Conservation (phyloP, 2,113 vertebrate genomes). For the Spheniscus mendiculus region DNA sequence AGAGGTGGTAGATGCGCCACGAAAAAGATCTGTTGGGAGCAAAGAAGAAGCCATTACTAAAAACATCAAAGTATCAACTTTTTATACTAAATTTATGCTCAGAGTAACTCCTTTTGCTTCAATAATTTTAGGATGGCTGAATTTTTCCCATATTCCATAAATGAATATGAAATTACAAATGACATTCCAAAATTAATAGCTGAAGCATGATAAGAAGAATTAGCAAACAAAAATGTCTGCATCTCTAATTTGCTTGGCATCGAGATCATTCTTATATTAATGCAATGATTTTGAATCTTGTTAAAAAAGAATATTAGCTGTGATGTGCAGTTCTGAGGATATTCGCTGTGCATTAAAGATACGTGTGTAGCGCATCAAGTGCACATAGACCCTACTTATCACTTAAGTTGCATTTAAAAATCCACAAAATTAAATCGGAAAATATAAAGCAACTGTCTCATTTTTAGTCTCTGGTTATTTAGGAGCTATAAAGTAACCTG, state of each 20-base stretch:
- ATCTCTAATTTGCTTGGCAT: not conserved
- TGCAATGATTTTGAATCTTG: not conserved
- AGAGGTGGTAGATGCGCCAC: conserved; percentile 82
- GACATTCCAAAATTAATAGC: not conserved
- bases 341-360: not conserved
- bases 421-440: not conserved
- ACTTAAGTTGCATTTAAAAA: not conserved
- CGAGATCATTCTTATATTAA: not conserved
- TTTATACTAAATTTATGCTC: not conserved
- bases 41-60: not conserved
- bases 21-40: conserved; percentile 82
- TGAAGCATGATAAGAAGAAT: not conserved
- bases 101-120: not conserved
- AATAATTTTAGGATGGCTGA: not conserved
- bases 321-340: not conserved
- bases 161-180: not conserved
- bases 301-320: not conserved
- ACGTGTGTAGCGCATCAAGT: rapidly evolving
- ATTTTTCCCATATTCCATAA: not conserved
- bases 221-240: not conserved
- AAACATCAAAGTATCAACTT: not conserved
- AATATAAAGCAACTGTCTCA: not conserved
- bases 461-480: not conserved
- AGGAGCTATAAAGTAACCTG: not conserved
- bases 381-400: rapidly evolving